These are phyloP conservation scores for Ceratotherium simum DNA, from an alignment of 2,113 vertebrate species.

Conservation along the genomic window DNA sequence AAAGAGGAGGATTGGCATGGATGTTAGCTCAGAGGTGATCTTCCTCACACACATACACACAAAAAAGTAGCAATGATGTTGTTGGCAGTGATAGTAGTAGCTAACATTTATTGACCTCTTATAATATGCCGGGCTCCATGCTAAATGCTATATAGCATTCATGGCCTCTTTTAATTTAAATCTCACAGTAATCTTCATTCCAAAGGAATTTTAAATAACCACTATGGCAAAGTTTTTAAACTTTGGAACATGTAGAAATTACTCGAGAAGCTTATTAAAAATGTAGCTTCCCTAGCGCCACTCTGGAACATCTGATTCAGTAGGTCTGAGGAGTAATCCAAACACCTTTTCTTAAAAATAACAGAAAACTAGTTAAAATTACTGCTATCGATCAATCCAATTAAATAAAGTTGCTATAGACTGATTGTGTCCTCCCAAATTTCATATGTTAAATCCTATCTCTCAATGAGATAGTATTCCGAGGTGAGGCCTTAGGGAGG, in stretches of 20 bases:
- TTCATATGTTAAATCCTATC: background rate
- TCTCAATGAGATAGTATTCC: background rate
- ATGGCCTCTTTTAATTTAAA: conserved; percentile 38
- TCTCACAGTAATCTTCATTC: background rate
- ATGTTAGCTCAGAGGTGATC: too few relatives aligned
- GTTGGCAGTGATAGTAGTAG: background rate
- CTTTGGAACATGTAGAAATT: conserved; percentile 10
- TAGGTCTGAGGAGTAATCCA: background rate
- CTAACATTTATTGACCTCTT: background rate
- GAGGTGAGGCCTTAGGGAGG: background rate
- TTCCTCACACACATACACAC: too few relatives aligned
- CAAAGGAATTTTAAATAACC: background rate
- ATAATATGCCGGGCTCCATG: background rate
- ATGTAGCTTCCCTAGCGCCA: background rate
- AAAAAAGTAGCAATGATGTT: too few relatives aligned
- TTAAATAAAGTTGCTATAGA: conserved; percentile 12
- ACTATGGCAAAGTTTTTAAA: background rate
- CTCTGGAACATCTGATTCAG: background rate
- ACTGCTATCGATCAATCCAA: background rate
- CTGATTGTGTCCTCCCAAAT: background rate
- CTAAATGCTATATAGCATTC: conserved; percentile 22
- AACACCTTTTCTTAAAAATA: conserved; percentile 45
- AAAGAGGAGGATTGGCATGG: too few relatives aligned
- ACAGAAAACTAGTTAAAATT: conserved; percentile 29
- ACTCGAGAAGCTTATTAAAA: conserved; percentile 18